Conservation (phyloP, 1,140 invertebrate species). For the Episyrphus balteatus region DNA sequence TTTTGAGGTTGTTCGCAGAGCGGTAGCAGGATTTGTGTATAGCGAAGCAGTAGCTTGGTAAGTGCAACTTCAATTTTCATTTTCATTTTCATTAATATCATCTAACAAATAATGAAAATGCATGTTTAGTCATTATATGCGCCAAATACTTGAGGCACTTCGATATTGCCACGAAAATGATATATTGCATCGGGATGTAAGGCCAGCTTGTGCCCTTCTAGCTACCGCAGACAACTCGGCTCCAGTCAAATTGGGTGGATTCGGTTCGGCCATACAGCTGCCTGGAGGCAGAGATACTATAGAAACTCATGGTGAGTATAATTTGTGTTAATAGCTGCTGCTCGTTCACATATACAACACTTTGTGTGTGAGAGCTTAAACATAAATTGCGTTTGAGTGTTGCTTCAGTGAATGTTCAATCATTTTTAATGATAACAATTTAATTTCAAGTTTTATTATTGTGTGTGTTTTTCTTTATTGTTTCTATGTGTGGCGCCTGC, state of each 20-base stretch:
- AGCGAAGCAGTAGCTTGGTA: slow-evolving; percentile 97
- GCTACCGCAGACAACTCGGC: slow-evolving; percentile 95
- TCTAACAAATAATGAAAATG: slow-evolving; percentile 6
- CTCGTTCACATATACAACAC: too few species aligned
- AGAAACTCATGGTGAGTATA: slow-evolving; percentile 51
- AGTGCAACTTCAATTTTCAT: slow-evolving; percentile 20
- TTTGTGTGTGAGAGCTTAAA: too few species aligned
- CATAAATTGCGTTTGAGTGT: too few species aligned
- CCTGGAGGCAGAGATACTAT: slow-evolving; percentile 62
- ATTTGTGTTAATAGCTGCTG: too few species aligned
- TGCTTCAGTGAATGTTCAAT: too few species aligned
- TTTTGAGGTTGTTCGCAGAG: slow-evolving; percentile 94
- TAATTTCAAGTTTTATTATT: too few species aligned
- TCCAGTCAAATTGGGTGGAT: slow-evolving; percentile 95
- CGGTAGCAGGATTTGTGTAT: slow-evolving; percentile 92
- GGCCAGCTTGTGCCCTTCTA: slow-evolving; percentile 88
- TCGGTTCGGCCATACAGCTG: slow-evolving; percentile 89
- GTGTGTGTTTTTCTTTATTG: too few species aligned
- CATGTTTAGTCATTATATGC: slow-evolving; percentile 86
- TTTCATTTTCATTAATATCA: slow-evolving; percentile 1
- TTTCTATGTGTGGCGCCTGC: too few species aligned
- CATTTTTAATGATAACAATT: too few species aligned
- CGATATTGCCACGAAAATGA: slow-evolving; percentile 96
- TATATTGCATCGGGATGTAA: slow-evolving; percentile 91
- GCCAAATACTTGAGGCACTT: slow-evolving; percentile 88